phyloP scores from a whole-genome alignment of 2,888 invertebrate genomes.

The Melinopterus prodromus region DNA sequence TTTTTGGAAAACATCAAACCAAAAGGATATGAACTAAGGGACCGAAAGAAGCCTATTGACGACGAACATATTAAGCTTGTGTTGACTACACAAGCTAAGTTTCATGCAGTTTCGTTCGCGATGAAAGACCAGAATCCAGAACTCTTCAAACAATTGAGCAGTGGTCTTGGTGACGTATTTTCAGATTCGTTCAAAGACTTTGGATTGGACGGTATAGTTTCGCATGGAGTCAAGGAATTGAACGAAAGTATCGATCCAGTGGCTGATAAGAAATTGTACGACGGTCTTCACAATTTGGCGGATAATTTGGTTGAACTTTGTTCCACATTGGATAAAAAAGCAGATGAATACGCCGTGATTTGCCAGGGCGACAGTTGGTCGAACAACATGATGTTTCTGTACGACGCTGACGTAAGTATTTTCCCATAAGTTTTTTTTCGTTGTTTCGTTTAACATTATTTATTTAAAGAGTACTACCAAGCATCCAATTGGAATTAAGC shows the following conservation, averaged over 20 bases:
- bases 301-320: constrained; percentile 19
- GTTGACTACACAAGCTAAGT: constrained; percentile 47
- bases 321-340: background rate
- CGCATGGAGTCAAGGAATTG: constrained; percentile 26
- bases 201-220: constrained; percentile 14
- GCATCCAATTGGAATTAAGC: constrained; percentile 37
- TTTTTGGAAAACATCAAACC: constrained; percentile 48
- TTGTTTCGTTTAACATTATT: background rate
- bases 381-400: constrained; percentile 44
- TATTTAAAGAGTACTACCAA: background rate
- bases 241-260: constrained; percentile 27
- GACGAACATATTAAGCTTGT: constrained; percentile 47
- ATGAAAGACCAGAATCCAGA: constrained; percentile 43
- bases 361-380: constrained; percentile 37
- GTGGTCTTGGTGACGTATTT: constrained; percentile 28
- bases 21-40: constrained; percentile 43
- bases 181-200: background rate
- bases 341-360: constrained; percentile 23
- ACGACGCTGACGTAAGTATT: constrained; percentile 32
- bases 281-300: constrained; percentile 15
- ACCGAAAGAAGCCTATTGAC: constrained; percentile 45
- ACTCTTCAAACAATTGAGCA: constrained; percentile 41
- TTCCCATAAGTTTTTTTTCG: background rate
- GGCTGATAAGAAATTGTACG: constrained; percentile 27
- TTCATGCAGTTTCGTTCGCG: constrained; percentile 48